phyloP scores from a whole-genome alignment of 2,113 vertebrate species.

The Anseranas semipalmata region DNA sequence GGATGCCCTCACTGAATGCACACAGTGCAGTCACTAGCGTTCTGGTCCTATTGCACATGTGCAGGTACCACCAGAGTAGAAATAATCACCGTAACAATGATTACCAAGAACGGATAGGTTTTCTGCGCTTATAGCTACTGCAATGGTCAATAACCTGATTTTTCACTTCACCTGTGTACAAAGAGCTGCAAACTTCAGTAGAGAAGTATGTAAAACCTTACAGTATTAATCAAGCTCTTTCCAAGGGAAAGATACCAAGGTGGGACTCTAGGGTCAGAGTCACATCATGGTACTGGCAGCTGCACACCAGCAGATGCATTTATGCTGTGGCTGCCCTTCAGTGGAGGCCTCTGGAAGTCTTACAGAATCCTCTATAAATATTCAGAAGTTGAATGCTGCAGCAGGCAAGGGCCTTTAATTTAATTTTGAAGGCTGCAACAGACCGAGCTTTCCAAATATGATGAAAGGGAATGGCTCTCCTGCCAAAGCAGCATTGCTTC shows the following conservation, averaged over 20 bases:
- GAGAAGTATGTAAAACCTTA: not conserved
- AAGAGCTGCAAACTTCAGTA: not conserved
- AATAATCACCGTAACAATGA: not conserved
- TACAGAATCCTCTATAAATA: constrained; percentile 2
- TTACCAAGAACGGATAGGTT: fast-evolving
- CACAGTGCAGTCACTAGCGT: not conserved
- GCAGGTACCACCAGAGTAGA: not conserved
- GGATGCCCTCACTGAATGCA: too few species aligned
- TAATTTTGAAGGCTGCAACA: constrained; percentile 24
- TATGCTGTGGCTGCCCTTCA: not conserved
- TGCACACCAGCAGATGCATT: not conserved
- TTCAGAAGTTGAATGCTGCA: not conserved
- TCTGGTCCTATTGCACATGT: not conserved
- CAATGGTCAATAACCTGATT: not conserved
- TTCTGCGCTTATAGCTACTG: not conserved
- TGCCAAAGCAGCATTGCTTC: not conserved
- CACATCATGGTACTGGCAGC: not conserved
- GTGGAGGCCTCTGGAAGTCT: not conserved
- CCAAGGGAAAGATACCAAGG: not conserved
- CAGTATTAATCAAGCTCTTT: not conserved
- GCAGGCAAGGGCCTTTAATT: constrained; percentile 18
- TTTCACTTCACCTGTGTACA: not conserved
- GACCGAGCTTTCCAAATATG: not conserved
- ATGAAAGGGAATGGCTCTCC: not conserved
- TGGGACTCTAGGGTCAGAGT: not conserved